Base-by-base conservation (phyloP, 2,888 invertebrate species). In the Apodemia hepburni region DNA sequence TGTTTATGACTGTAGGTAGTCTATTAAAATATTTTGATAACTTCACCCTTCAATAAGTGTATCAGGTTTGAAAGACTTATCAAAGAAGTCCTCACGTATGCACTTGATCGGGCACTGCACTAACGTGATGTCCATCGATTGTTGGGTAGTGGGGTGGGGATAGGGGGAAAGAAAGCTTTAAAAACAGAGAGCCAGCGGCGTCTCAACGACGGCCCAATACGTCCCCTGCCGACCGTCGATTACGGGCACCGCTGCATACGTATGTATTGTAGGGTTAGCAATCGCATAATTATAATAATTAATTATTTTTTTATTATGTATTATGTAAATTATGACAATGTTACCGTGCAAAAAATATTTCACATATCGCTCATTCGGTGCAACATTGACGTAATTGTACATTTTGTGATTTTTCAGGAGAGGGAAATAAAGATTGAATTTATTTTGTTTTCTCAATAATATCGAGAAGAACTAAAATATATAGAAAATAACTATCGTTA, bases 41-140 rank as follows among this genome's bases (percentile, higher is more conserved):
- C 33, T 33, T 33, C 33, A 7, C 33, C 33, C 33, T 33, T 33
- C 33, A 33, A 33, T 33, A 33, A 33, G 33, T 33, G 33, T 33
- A 33, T 33, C 33, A 7, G 33, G 33, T 61, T 54, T 61, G 57
- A 82, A 81, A 82, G 83, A 85, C 82, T 80, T 81, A 81, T 85
- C 86, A 87, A 87, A 87, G 87, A 82, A 82, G 83, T 85, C 79
- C 81, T 82, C 85, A 82, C 85, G 84, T 85, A 85, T 88, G 88
- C 88, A 88, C 85, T 87, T 86, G 87, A 88, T 86, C 85, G 86
- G 84, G 77, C 78, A 78, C 75, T 81, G 85, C 81, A 80, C 81
- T 82, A 81, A 85, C 83, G 83, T 87, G 88, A 88, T 82, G 88
- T 80, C 84, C 88, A 87, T 89, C 89, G 87, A 88, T 89, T 87